Evolutionary conservation across 2,888 invertebrate genomes (phyloP).

Genomic region (Cheilosia vulpina): DNA sequence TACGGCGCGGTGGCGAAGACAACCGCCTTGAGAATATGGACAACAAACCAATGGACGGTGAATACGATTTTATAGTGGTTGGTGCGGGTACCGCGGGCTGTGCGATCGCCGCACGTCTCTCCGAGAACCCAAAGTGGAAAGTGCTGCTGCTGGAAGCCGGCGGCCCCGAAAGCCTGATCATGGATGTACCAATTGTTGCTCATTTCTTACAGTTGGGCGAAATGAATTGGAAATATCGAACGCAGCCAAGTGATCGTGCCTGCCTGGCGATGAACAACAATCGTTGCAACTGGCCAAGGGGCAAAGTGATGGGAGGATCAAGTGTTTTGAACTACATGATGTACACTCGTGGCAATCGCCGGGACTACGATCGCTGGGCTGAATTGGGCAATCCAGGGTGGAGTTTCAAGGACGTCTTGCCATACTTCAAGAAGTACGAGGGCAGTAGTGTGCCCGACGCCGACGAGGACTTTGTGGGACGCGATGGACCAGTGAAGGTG

Average conservation of each 20-base stretch:
- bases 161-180: constrained; percentile 87
- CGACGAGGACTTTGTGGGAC: constrained; percentile 84
- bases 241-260: constrained; percentile 89
- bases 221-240: constrained; percentile 92
- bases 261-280: constrained; percentile 90
- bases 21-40: constrained; percentile 81
- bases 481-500: constrained; percentile 85
- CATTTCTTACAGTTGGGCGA: constrained; percentile 88
- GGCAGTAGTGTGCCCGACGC: constrained; percentile 86
- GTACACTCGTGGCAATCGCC: constrained; percentile 88
- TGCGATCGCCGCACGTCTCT: constrained; percentile 89
- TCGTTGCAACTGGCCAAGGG: constrained; percentile 91
- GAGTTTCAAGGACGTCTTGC: constrained; percentile 89
- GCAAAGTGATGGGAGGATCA: constrained; percentile 92
- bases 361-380: constrained; percentile 92
- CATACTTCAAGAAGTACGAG: constrained; percentile 92
- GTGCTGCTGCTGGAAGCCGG: constrained; percentile 90
- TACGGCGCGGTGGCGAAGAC: constrained; percentile 81
- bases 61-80: constrained; percentile 91
- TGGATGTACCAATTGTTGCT: constrained; percentile 90
- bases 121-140: constrained; percentile 88
- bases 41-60: constrained; percentile 80
- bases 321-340: constrained; percentile 93
- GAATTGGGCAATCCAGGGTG: constrained; percentile 89
- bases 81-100: constrained; percentile 93